phyloP scores from a whole-genome alignment of 2,797 vertebrate species.

The Epinephelus awoara region DNA sequence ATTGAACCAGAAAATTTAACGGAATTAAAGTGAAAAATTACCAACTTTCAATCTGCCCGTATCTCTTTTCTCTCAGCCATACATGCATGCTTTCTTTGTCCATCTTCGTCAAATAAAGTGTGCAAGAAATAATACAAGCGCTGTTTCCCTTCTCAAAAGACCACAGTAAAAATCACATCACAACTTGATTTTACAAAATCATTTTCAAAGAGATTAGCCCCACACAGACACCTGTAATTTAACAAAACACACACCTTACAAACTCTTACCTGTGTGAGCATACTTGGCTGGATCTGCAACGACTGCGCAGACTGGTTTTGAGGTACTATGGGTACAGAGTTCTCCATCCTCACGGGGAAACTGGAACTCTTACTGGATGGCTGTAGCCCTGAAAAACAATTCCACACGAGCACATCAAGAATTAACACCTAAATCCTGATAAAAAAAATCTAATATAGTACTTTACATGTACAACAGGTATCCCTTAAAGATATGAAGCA shows the following conservation, averaged over 20 bases:
- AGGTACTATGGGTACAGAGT: conserved; percentile 94
- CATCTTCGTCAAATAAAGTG: neutral
- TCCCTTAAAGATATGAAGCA: neutral
- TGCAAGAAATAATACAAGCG: neutral
- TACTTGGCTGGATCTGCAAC: conserved; percentile 96
- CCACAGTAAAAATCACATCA: neutral
- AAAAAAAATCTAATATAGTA: neutral
- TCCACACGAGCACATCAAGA: neutral
- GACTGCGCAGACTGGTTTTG: conserved; percentile 95
- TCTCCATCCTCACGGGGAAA: conserved; percentile 97
- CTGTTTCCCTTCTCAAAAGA: neutral
- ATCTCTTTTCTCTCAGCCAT: neutral
- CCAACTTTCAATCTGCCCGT: neutral
- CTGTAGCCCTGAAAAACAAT: conserved; percentile 88
- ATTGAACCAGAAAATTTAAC: neutral
- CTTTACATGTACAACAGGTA: neutral
- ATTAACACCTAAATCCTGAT: too few relatives aligned
- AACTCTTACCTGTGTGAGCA: conserved; percentile 94
- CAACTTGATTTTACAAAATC: neutral
- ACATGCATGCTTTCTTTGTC: neutral
- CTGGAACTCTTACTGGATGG: conserved; percentile 93
- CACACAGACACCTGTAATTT: neutral
- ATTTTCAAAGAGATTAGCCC: neutral
- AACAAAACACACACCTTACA: neutral
- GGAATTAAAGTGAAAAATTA: neutral